Conservation (phyloP, 2,888 invertebrate genomes). For the Noctua fimbriata region DNA sequence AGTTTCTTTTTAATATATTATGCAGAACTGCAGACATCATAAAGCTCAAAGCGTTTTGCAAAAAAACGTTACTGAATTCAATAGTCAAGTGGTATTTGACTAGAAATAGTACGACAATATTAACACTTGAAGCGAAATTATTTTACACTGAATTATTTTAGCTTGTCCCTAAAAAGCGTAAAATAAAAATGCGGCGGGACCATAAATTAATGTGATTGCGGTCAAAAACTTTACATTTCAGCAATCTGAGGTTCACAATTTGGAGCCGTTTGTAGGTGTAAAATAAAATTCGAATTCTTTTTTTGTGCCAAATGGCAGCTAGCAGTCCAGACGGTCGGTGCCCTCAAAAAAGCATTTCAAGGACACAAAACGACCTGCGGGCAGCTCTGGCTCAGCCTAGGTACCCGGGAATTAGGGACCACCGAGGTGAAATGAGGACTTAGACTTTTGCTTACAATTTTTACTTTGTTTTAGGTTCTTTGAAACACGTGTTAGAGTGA, state of each 20-base stretch:
- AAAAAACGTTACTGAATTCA: constrained; percentile 14
- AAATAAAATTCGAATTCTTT: constrained; percentile 53
- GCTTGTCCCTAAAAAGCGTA: neutral
- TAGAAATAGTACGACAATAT: constrained; percentile 17
- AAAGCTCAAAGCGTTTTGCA: constrained; percentile 11
- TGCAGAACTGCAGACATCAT: constrained; percentile 19
- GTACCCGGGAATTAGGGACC: constrained; percentile 42
- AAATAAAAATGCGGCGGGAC: constrained; percentile 2
- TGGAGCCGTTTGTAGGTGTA: constrained; percentile 48
- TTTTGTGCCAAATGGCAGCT: constrained; percentile 38
- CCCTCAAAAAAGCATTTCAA: constrained; percentile 67
- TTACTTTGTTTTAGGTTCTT: constrained; percentile 21
- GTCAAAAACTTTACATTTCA: constrained; percentile 37
- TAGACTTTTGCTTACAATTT: constrained; percentile 1
- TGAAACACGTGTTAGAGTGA: constrained; percentile 33
- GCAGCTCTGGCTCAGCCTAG: constrained; percentile 25
- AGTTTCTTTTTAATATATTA: constrained; percentile 22
- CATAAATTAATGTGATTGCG: constrained; percentile 33
- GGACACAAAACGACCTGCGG: constrained; percentile 57
- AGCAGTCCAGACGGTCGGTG: constrained; percentile 67
- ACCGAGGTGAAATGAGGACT: constrained; percentile 19
- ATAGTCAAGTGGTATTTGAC: neutral
- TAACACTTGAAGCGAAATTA: constrained; percentile 12
- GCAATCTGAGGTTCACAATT: constrained; percentile 25
- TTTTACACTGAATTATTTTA: constrained; percentile 2